Conservation (phyloP, 2,113 vertebrate genomes). For the Cavia porcellus region DNA sequence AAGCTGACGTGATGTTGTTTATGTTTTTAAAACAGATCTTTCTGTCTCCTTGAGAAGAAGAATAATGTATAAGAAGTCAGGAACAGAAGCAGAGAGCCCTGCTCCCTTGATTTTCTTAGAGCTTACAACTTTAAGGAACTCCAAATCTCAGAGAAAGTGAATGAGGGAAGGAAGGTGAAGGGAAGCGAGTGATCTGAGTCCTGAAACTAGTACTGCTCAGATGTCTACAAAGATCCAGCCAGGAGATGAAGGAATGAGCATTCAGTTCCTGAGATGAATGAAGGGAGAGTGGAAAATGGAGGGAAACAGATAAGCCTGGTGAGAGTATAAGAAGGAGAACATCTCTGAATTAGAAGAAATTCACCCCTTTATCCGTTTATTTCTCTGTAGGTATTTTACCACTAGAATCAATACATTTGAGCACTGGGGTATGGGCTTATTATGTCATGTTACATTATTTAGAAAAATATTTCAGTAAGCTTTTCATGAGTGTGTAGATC, state of each 20-base stretch:
- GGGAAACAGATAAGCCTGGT: not conserved
- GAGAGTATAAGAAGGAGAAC: not conserved
- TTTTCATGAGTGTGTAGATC: not conserved
- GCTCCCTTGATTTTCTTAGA: not conserved
- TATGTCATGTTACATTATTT: not conserved
- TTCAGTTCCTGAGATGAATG: too few species aligned
- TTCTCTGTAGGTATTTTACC: not conserved
- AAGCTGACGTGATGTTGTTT: not conserved
- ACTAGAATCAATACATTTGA: not conserved
- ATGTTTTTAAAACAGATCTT: not conserved
- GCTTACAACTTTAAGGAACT: not conserved
- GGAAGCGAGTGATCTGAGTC: not conserved
- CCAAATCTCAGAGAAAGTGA: not conserved
- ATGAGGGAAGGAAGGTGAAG: not conserved
- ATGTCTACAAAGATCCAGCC: too few species aligned
- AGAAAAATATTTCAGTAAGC: not conserved
- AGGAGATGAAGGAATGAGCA: not conserved
- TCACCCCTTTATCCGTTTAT: not conserved
- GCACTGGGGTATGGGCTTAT: not conserved
- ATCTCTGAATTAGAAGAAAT: not conserved
- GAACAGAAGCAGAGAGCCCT: not conserved
- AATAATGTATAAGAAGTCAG: not conserved
- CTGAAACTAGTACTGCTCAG: not conserved
- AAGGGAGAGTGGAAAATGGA: rapidly evolving
- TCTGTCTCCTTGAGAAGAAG: not conserved